phyloP scores from a whole-genome alignment of 2,113 vertebrate genomes.

The Orthochromis indermauri region DNA sequence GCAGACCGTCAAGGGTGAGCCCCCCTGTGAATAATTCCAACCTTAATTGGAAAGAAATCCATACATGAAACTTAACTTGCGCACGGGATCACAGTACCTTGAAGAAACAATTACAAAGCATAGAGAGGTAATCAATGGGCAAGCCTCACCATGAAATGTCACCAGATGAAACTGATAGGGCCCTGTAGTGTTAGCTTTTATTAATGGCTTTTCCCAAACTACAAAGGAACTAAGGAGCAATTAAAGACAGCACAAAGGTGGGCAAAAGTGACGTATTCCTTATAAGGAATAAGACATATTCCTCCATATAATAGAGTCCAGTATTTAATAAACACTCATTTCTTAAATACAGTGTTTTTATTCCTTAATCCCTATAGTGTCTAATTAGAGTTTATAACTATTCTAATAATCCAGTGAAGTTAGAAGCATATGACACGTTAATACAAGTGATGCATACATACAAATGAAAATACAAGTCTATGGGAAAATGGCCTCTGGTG shows the following conservation, averaged over 20 bases:
- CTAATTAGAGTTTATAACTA: neutral
- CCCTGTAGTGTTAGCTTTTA: slow-evolving; percentile 27
- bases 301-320: neutral
- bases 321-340: neutral
- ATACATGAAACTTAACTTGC: slow-evolving; percentile 58
- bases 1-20: slow-evolving; percentile 55
- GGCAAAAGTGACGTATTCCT: neutral
- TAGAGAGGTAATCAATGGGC: slow-evolving; percentile 60
- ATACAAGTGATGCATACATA: neutral
- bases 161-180: slow-evolving; percentile 52
- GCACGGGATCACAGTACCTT: slow-evolving; percentile 43
- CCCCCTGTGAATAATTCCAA: slow-evolving; percentile 65
- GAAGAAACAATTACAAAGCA: slow-evolving; percentile 68
- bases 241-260: neutral
- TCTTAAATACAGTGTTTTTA: neutral
- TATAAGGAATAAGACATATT: neutral
- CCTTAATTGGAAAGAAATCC: slow-evolving; percentile 68
- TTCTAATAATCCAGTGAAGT: neutral
- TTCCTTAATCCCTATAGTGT: neutral
- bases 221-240: slow-evolving; percentile 1
- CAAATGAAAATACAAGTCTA: neutral
- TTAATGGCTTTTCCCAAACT: slow-evolving; percentile 19
- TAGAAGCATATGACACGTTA: neutral
- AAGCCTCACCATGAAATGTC: slow-evolving; percentile 53
- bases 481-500: neutral